Percentiles rank a stretch among this genome's conserved stretches.
Conservation (phyloP, 2,888 invertebrate genomes). For the Sesamia inferens region DNA sequence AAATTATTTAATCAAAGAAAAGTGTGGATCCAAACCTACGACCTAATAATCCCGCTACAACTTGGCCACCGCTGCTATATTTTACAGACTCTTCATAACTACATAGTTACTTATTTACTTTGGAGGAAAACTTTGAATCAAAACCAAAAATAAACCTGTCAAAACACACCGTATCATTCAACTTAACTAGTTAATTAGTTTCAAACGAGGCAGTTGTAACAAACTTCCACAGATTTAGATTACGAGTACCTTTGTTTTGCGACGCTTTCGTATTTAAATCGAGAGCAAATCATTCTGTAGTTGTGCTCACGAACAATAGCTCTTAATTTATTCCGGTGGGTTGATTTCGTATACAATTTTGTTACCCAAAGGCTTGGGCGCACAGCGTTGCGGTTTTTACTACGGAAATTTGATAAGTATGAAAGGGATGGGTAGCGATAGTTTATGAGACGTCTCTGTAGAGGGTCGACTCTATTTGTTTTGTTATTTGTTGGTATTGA, state of each 20-base stretch:
- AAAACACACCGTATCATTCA: conserved; percentile 30
- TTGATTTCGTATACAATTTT: conserved; percentile 79
- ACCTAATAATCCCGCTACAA: no score
- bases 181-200: conserved; percentile 39
- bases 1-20: no score
- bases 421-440: conserved; percentile 43
- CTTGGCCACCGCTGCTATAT: not conserved
- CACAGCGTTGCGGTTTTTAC: conserved; percentile 57
- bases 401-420: conserved; percentile 63
- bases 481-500: conserved; percentile 53
- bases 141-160: conserved; percentile 18
- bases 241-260: conserved; percentile 57
- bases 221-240: conserved; percentile 48
- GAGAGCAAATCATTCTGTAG: conserved; percentile 71
- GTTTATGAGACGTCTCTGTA: conserved; percentile 52
- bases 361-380: conserved; percentile 62
- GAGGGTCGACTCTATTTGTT: conserved; percentile 58
- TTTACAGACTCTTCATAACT: no score
- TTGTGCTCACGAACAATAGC: conserved; percentile 70
- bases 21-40: no score
- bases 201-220: conserved; percentile 25
- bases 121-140: conserved; percentile 2
- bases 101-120: no score
- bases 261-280: conserved; percentile 70
- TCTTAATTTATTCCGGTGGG: conserved; percentile 77